These are phyloP conservation scores for Aporophyla lueneburgensis DNA, from an alignment of 2,888 invertebrate species.

Conservation along the genomic window DNA sequence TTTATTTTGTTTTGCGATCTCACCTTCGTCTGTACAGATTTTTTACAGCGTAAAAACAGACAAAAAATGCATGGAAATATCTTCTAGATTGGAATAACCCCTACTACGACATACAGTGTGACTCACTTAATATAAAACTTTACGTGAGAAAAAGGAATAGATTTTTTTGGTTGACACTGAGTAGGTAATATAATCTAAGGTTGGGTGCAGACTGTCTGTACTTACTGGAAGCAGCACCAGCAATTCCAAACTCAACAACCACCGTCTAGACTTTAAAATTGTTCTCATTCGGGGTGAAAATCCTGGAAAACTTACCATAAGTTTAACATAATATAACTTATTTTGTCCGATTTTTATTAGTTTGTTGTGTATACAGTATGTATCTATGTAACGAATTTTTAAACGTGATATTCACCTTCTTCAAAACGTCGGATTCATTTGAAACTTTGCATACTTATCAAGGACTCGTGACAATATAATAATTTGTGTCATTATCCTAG, in stretches of 20 bases:
- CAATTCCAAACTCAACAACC: neutral
- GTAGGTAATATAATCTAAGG: neutral
- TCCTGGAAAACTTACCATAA: neutral
- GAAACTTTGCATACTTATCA: too few relatives aligned
- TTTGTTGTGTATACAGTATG: too few relatives aligned
- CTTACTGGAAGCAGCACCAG: neutral
- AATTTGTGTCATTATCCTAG: too few relatives aligned
- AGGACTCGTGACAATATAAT: too few relatives aligned
- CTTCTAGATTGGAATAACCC: constrained; percentile 55
- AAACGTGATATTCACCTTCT: too few relatives aligned
- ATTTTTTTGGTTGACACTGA: constrained; percentile 11
- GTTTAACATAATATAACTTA: neutral
- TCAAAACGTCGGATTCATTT: too few relatives aligned
- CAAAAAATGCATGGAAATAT: constrained; percentile 47
- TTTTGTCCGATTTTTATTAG: too few relatives aligned
- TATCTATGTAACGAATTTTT: too few relatives aligned
- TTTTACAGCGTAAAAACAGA: constrained; percentile 62
- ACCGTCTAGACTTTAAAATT: neutral
- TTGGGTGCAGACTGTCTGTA: constrained; percentile 1
- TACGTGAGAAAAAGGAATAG: constrained; percentile 20
- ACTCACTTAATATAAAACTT: constrained; percentile 24
- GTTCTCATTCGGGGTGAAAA: neutral
- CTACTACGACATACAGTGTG: constrained; percentile 37
- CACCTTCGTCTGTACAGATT: constrained; percentile 69
- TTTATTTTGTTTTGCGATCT: constrained; percentile 76